Percentiles rank a stretch among this genome's conserved stretches.
phyloP scores from a whole-genome alignment of 2,113 vertebrate genomes.

The Poecile atricapillus region DNA sequence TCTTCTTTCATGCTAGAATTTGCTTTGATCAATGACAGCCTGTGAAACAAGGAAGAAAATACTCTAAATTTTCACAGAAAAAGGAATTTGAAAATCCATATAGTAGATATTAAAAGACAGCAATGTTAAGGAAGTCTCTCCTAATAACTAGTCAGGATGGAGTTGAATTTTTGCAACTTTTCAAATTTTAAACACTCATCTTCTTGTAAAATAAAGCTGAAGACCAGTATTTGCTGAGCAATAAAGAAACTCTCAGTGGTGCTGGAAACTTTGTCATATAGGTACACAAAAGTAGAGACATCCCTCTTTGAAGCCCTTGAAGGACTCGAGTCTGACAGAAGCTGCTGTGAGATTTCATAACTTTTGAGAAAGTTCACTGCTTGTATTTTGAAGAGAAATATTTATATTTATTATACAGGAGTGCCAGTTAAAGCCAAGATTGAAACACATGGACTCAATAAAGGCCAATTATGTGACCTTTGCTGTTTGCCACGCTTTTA shows the following conservation, averaged over 20 bases:
- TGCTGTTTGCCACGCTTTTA: conserved; percentile 76
- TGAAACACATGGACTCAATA: conserved; percentile 75
- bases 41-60: background rate
- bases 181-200: background rate
- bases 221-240: background rate
- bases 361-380: conserved; percentile 50
- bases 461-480: conserved; percentile 73
- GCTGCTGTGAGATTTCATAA: conserved; percentile 57
- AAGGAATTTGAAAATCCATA: background rate
- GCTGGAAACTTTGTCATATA: background rate
- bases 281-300: background rate
- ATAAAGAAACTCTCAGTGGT: background rate
- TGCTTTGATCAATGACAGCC: background rate
- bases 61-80: background rate
- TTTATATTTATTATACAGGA: conserved; percentile 49
- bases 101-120: background rate
- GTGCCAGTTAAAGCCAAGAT: conserved; percentile 36
- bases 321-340: conserved; percentile 45
- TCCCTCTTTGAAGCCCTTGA: background rate
- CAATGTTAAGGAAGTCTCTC: background rate
- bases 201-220: background rate
- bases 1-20: background rate
- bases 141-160: background rate
- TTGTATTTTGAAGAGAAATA: conserved; percentile 36
- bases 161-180: background rate